Percentiles rank a stretch among this genome's conserved stretches.
phyloP scores from a whole-genome alignment of 2,888 invertebrate genomes.

The Orchesellides sinensis region DNA sequence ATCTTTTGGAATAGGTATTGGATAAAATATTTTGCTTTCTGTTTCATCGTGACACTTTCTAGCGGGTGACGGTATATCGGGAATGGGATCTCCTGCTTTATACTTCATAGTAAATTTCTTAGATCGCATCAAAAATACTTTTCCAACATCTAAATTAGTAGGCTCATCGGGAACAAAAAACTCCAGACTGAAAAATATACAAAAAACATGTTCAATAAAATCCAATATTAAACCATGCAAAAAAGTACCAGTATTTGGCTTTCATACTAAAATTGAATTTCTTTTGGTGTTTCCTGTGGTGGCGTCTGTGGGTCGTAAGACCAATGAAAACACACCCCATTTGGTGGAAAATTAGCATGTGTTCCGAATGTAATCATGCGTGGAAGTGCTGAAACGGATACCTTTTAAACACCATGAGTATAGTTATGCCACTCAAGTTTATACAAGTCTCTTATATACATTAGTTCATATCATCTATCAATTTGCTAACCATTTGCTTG shows the following conservation, averaged over 20 bases:
- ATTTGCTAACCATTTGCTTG: constrained; percentile 6
- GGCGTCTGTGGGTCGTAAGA: neutral
- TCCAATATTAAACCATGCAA: too few relatives aligned
- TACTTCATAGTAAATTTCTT: constrained; percentile 24
- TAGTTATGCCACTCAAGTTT: neutral
- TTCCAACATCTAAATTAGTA: neutral
- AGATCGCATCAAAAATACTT: neutral
- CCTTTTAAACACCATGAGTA: neutral
- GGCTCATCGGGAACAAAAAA: constrained; percentile 2
- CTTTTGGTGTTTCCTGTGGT: constrained; percentile 1
- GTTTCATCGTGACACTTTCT: constrained; percentile 13
- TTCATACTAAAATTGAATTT: constrained; percentile 26
- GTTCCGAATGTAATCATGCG: neutral
- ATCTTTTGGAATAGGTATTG: neutral
- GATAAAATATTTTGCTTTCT: neutral
- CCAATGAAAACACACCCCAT: constrained; percentile 27
- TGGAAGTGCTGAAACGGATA: neutral
- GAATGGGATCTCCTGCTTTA: neutral
- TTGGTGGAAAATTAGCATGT: neutral
- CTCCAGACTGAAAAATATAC: constrained; percentile 22
- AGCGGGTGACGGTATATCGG: neutral
- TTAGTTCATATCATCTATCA: neutral
- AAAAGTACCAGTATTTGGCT: too few relatives aligned
- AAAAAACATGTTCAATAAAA: too few relatives aligned
- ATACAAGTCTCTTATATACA: too few relatives aligned